These are phyloP conservation scores for Megalops cyprinoides DNA, from an alignment of 2,797 vertebrate genomes.

Conservation along the genomic window DNA sequence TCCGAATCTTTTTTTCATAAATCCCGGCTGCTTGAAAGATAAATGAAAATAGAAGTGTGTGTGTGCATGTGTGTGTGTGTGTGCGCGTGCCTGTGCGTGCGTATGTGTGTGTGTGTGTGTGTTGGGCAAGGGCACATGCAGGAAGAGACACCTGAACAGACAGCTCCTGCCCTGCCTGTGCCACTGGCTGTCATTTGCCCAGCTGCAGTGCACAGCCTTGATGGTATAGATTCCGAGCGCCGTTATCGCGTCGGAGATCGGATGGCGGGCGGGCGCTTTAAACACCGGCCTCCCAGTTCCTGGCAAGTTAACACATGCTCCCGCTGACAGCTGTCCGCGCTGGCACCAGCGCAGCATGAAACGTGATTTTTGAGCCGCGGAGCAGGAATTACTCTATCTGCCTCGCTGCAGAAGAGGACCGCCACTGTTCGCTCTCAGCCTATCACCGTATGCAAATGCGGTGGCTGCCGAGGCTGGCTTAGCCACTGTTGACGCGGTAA, in stretches of 20 bases:
- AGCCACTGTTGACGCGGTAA: neutral
- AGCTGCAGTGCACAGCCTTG: neutral
- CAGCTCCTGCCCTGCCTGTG: too few species aligned
- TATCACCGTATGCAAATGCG: too few species aligned
- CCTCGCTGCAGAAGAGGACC: constrained; percentile 40
- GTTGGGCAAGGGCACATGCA: too few species aligned
- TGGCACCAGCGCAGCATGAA: constrained; percentile 40
- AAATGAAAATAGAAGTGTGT: too few species aligned
- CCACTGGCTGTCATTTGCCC: too few species aligned
- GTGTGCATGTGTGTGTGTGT: too few species aligned
- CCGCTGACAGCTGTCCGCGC: constrained; percentile 22
- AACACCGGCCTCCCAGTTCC: neutral
- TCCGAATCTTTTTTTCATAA: too few species aligned
- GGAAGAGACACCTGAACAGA: too few species aligned
- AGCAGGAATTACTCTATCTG: constrained; percentile 54
- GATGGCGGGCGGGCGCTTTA: constrained; percentile 32
- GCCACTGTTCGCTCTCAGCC: neutral
- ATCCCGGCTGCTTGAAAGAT: too few species aligned
- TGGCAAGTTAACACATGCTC: constrained; percentile 19
- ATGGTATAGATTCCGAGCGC: neutral
- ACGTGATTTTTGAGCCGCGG: constrained; percentile 53
- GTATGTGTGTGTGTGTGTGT: too few species aligned
- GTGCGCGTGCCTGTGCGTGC: too few species aligned
- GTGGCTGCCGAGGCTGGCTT: too few species aligned
- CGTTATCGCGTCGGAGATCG: constrained; percentile 37